These are phyloP conservation scores for Ceriagrion tenellum DNA, from an alignment of 2,888 invertebrate genomes.

Conservation along the genomic window DNA sequence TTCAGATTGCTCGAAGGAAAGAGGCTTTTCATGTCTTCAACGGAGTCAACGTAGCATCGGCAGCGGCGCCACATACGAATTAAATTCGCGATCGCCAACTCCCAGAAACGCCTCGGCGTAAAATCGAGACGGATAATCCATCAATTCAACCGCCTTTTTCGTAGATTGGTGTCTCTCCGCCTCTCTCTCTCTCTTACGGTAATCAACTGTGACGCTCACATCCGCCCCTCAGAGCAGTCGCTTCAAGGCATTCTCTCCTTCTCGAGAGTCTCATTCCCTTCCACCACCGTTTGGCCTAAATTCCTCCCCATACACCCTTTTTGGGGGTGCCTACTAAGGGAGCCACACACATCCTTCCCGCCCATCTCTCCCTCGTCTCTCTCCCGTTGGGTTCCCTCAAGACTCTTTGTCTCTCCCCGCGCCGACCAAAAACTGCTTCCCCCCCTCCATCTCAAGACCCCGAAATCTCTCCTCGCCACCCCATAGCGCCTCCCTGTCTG, in stretches of 20 bases:
- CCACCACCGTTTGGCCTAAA: background rate
- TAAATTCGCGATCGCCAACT: background rate
- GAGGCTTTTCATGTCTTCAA: background rate
- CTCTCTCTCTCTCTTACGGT: background rate
- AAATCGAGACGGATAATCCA: conserved; percentile 33
- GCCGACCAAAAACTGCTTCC: background rate
- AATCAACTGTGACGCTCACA: conserved; percentile 32
- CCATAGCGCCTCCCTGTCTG: background rate
- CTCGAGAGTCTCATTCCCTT: background rate
- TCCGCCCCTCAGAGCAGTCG: background rate
- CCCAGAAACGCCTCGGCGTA: background rate
- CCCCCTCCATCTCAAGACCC: background rate
- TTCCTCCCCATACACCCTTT: background rate
- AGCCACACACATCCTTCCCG: background rate
- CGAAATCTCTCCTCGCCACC: background rate
- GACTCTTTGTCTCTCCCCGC: background rate
- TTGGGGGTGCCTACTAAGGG: background rate
- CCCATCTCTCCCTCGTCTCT: background rate
- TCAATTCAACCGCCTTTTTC: background rate
- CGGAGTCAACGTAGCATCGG: background rate
- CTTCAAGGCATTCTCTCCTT: conserved; percentile 22
- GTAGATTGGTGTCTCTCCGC: background rate
- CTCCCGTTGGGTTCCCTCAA: background rate
- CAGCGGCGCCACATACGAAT: background rate
- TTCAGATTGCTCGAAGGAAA: background rate